Evolutionary conservation across 2,888 invertebrate species (phyloP).

Genomic region (Lagria hirta): DNA sequence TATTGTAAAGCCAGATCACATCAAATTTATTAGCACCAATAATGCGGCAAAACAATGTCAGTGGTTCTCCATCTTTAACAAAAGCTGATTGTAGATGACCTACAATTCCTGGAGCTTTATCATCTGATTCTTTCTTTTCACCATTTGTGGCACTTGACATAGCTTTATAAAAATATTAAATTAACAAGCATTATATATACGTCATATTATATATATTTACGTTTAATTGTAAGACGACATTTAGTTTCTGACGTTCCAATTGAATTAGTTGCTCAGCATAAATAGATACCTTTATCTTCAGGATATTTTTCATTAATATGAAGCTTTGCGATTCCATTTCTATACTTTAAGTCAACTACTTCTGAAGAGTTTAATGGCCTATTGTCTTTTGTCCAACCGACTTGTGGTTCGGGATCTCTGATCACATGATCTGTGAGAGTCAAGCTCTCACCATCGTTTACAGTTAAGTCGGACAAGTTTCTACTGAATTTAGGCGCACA

Average conservation of each 20-base stretch:
- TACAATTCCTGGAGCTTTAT: constrained; percentile 84
- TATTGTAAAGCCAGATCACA: constrained; percentile 95
- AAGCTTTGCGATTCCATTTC: constrained; percentile 83
- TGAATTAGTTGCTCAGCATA: constrained; percentile 89
- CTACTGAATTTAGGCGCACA: constrained; percentile 83
- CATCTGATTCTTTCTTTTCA: constrained; percentile 60
- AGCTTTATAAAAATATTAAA: constrained; percentile 57
- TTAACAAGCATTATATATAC: neutral
- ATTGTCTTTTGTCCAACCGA: constrained; percentile 88
- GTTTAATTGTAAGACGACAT: constrained; percentile 81
- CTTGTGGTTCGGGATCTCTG: constrained; percentile 91
- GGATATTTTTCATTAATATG: constrained; percentile 93
- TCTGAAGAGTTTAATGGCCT: constrained; percentile 75
- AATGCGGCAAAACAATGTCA: constrained; percentile 81
- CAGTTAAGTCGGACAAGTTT: constrained; percentile 70
- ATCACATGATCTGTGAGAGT: constrained; percentile 80
- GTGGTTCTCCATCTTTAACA: constrained; percentile 86
- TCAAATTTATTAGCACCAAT: constrained; percentile 88
- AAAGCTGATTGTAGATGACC: constrained; percentile 80
- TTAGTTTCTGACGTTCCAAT: constrained; percentile 83
- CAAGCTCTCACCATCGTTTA: constrained; percentile 85
- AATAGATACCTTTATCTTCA: constrained; percentile 89
- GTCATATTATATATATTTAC: constrained; percentile 58
- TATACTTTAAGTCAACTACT: constrained; percentile 89
- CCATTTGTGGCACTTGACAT: constrained; percentile 60